These are phyloP conservation scores for Oryzias sinensis DNA, from an alignment of 2,797 vertebrate species.

Conservation along the genomic window DNA sequence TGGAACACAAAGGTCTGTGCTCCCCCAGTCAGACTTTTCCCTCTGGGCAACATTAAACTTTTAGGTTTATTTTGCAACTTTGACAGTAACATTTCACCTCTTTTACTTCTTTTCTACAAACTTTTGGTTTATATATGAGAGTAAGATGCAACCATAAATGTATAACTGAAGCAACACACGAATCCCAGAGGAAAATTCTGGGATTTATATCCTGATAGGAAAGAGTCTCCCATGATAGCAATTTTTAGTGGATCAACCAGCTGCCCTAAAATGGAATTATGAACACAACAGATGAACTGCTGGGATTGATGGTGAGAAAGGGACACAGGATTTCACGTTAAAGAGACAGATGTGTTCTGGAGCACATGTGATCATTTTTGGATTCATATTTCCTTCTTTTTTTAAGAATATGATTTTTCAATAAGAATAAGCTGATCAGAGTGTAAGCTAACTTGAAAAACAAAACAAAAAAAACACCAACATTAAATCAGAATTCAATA, in stretches of 20 bases:
- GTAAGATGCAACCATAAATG: conserved; percentile 18
- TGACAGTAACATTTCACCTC: conserved; percentile 28
- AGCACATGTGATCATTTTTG: too few relatives aligned
- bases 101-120: conserved; percentile 1
- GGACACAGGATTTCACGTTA: background rate
- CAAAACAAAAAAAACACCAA: too few relatives aligned
- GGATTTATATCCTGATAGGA: conserved; percentile 28
- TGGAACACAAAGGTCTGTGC: conserved; percentile 59
- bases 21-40: conserved; percentile 52
- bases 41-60: conserved; percentile 27
- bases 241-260: conserved; percentile 26
- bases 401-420: too few relatives aligned
- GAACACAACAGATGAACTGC: conserved; percentile 14
- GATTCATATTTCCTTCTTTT: too few relatives aligned
- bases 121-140: background rate
- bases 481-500: too few relatives aligned
- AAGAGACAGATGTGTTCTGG: background rate
- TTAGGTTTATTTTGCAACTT: conserved; percentile 1
- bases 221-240: conserved; percentile 21
- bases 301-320: conserved; percentile 16
- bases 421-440: too few relatives aligned
- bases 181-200: conserved; percentile 30
- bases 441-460: too few relatives aligned
- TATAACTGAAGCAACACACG: conserved; percentile 4
- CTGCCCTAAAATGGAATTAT: conserved; percentile 17